These are phyloP conservation scores for Trichosurus vulpecula DNA, from an alignment of 2,797 vertebrate genomes.

Conservation along the genomic window DNA sequence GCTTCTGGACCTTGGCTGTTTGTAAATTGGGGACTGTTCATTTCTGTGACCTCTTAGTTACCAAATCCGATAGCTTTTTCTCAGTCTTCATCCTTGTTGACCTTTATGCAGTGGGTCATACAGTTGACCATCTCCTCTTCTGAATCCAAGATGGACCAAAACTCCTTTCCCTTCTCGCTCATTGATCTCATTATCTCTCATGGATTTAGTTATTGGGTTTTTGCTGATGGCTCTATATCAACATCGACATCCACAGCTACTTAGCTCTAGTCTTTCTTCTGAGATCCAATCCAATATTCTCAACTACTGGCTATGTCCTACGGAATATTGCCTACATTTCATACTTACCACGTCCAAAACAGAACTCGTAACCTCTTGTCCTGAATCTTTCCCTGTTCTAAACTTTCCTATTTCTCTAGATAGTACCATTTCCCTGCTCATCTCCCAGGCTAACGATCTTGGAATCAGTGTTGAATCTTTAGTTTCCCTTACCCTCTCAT, in stretches of 20 bases:
- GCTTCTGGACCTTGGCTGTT: constrained; percentile 47
- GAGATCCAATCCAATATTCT: not conserved
- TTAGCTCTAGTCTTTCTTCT: not conserved
- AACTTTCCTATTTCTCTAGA: not conserved
- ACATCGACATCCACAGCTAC: not conserved
- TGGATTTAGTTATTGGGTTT: not conserved
- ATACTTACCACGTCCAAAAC: not conserved
- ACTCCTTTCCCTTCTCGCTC: not conserved
- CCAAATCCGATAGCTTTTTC: not conserved
- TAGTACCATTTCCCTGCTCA: not conserved
- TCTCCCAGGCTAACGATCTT: too few species aligned
- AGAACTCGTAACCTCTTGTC: too few species aligned
- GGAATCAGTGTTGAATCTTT: not conserved
- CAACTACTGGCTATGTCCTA: not conserved
- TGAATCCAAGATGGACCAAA: not conserved
- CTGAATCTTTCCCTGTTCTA: not conserved
- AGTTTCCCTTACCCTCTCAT: not conserved
- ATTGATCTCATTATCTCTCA: not conserved
- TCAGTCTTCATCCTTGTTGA: not conserved
- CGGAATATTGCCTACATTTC: not conserved
- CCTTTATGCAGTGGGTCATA: not conserved
- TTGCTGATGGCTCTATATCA: not conserved
- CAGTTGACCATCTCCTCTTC: not conserved
- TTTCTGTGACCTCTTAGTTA: not conserved
- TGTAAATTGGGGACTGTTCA: constrained; percentile 16